Evolutionary conservation across 2,888 invertebrate genomes (phyloP), one percentile per base, ranked within the genome.

Genomic region (Cephonodes hylas): DNA sequence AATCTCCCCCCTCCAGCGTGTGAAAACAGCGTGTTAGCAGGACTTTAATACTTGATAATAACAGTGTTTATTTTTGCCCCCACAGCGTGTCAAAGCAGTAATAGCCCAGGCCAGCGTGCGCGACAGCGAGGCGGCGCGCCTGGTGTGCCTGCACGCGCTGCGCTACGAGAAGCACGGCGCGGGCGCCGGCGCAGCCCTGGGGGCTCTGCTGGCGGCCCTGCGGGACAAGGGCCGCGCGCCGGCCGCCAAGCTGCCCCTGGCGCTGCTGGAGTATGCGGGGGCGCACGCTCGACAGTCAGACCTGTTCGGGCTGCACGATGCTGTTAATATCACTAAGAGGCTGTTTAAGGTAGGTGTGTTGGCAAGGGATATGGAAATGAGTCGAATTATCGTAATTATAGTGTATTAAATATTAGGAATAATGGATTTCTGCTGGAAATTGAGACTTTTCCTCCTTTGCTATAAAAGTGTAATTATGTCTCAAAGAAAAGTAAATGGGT

Each of bases 81-180:
- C 80, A 0, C 89, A 96, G 94, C 95, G 95, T 71, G 94, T 99
- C 1, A 96, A 96, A 73, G 94, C 94, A 71, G 91, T 99, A 7
- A 87, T 99, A n/a, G 88, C 93, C 0, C 95, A 96, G 81, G 95
- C 96, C 38, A 94, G 95, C 63, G 91, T 95, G 10, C 93, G 96
- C 10, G 94, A 96, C 70, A 91, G 95, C 60, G 99, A 99, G 91
- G 96, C 97, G 0, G 93, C 96, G 0, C 95, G 97, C 71, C 93
- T 99, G 61, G 98, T 99, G 0, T 96, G 98, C 86, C 87, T 99
- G 27, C 99, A 99, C 91, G 97, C 97, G 0, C 91, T 99, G 20
- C 95, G 98, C 31, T 99, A 99, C 87, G 98, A 99, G 88, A 96
- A 96, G 70, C 96, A 98, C 85, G 44, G 25, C 15, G 58, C 23